Conservation (phyloP, 2,888 invertebrate genomes). For the Drosophila robusta region DNA sequence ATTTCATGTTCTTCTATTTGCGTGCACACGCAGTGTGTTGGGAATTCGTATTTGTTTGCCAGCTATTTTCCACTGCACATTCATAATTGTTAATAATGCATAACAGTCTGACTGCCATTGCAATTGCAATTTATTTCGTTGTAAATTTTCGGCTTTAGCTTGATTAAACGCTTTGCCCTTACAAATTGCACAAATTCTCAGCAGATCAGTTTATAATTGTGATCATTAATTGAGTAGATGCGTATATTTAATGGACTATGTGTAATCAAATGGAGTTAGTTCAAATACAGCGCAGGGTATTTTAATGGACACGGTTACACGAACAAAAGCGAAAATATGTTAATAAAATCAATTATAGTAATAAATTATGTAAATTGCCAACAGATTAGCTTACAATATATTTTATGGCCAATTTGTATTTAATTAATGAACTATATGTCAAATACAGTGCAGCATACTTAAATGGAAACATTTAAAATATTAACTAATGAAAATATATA, state of each 20-base stretch:
- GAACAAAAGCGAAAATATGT: too few relatives aligned
- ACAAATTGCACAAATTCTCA: conserved; percentile 27
- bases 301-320: background rate
- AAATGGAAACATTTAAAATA: too few relatives aligned
- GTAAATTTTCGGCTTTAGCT: conserved; percentile 21
- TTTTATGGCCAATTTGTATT: too few relatives aligned
- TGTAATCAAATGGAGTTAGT: background rate
- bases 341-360: too few relatives aligned
- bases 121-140: conserved; percentile 28
- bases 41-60: conserved; percentile 44
- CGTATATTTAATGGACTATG: background rate
- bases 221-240: conserved; percentile 2
- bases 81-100: conserved; percentile 67
- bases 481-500: too few relatives aligned
- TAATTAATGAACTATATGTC: too few relatives aligned
- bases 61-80: conserved; percentile 43
- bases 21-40: conserved; percentile 35
- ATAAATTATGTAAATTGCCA: too few relatives aligned
- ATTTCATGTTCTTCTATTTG: conserved; percentile 54
- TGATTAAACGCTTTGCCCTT: conserved; percentile 28
- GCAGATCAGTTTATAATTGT: background rate
- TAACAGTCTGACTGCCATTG: conserved; percentile 36
- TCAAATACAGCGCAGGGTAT: background rate
- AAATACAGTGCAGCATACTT: too few relatives aligned
- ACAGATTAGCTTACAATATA: too few relatives aligned